Percentiles rank a stretch among this genome's conserved stretches.
phyloP scores from a whole-genome alignment of 92 coral and sea anemone species.

The Zoanthus sociatus region DNA sequence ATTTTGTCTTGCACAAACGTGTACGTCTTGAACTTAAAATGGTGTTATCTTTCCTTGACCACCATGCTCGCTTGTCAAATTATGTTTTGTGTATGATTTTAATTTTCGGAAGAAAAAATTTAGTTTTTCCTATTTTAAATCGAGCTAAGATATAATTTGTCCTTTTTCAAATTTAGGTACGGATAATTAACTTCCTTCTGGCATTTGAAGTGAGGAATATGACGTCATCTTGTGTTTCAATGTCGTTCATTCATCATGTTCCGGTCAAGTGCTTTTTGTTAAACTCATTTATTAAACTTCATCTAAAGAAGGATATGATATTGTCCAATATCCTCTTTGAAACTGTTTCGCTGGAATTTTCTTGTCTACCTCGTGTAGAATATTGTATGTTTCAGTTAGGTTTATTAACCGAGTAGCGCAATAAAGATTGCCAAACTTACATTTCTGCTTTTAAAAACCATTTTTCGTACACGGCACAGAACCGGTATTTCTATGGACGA shows the following conservation, averaged over 20 bases:
- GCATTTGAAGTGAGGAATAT: not conserved
- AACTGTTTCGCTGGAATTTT: not conserved
- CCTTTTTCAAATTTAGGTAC: no score
- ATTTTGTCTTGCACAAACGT: no score
- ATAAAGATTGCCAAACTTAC: not conserved
- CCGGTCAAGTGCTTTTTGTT: not conserved
- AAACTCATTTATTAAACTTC: not conserved
- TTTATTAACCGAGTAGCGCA: not conserved
- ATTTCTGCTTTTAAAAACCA: not conserved
- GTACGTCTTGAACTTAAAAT: no score
- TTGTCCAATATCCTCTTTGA: not conserved
- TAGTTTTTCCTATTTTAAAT: no score
- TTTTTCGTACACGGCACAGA: no score
- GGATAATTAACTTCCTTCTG: not conserved
- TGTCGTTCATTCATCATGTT: not conserved
- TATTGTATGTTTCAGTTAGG: not conserved
- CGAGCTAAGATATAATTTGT: no score
- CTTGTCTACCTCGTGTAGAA: not conserved
- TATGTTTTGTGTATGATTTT: no score
- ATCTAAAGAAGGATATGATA: not conserved
- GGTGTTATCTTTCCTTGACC: no score
- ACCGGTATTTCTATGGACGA: not conserved
- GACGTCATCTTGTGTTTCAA: not conserved
- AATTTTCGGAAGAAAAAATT: no score
- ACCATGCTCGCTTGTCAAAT: no score